Evolutionary conservation across 2,888 invertebrate genomes (phyloP).

Genomic region (Platycnemis pennipes): DNA sequence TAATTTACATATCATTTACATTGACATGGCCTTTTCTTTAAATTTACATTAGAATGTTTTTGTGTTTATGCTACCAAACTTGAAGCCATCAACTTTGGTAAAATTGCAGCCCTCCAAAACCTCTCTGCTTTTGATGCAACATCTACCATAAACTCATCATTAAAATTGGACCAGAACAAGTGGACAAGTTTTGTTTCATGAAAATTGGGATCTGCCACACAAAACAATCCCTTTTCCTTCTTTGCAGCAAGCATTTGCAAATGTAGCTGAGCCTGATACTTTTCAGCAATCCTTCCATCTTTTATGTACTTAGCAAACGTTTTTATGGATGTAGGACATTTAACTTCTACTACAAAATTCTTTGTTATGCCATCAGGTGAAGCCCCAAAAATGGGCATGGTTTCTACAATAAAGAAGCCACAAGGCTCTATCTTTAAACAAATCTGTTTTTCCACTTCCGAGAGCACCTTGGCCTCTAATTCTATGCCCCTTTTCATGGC

Average conservation of each 20-base stretch:
- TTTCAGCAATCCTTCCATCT: constrained; percentile 60
- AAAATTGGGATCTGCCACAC: constrained; percentile 74
- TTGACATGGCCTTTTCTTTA: too few relatives aligned
- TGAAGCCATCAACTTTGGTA: too few relatives aligned
- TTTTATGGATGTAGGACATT: constrained; percentile 56
- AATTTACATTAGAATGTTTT: too few relatives aligned
- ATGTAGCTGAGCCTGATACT: constrained; percentile 74
- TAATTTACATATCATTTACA: too few relatives aligned
- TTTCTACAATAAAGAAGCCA: constrained; percentile 44
- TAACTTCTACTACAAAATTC: constrained; percentile 67
- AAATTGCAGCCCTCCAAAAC: too few relatives aligned
- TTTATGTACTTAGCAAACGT: constrained; percentile 33
- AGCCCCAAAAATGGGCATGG: constrained; percentile 68
- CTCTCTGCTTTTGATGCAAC: too few relatives aligned
- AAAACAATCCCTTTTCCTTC: constrained; percentile 73
- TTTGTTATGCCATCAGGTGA: constrained; percentile 70
- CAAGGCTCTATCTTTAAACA: constrained; percentile 17
- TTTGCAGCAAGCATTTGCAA: constrained; percentile 74
- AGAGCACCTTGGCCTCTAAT: constrained; percentile 63
- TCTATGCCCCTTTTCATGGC: constrained; percentile 62
- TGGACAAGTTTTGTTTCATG: constrained; percentile 71
- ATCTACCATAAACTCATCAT: too few relatives aligned
- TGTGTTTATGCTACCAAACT: too few relatives aligned
- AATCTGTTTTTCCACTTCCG: constrained; percentile 31
- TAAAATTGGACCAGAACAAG: constrained; percentile 57